Base-by-base conservation (phyloP, 2,113 vertebrate species). In the Lagopus muta region DNA sequence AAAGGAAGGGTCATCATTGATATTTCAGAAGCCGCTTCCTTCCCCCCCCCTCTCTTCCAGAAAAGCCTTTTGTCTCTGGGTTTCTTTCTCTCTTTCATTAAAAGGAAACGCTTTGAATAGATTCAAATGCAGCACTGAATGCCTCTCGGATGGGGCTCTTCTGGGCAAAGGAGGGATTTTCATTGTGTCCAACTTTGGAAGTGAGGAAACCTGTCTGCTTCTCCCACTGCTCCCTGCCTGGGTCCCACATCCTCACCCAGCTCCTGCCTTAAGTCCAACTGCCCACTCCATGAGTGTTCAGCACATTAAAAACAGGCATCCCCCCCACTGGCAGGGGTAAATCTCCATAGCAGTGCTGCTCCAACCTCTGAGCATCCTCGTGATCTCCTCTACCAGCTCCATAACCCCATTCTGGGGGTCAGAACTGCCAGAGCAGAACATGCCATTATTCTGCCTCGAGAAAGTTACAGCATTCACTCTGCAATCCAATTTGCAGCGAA, bases 21-120 rank as follows among this genome's bases (percentile, higher is more conserved):
- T 74, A 86, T 78, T 84, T 91, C 34, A 64, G 82, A 88, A 94
- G 36, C 75, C 6, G 1, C 50, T 91, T 96, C 90, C 80, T 90
- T 82, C 73, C 75, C 75, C 72, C 72, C 30, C 82, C 19, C 62
- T 48, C 67, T 90, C 48, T n/a, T 90, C 54, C 82, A 83, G 82
- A 96, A 86, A 28, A 42, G 86, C 69, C 73, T 88, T 96, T 88
- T 95, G 90, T 93, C 82, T 80, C 79, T 10, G 78, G 13, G 58
- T 88, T 92, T 91, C 25, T 96, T 93, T 82, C 82, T 61, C 93
- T 79, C 75, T 90, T 80, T 36, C 86, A 30, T 80, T 58, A 43
- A 42, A 89, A 86, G 82, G 43, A 86, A 64, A 72, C 52, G 79
- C 15, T 93, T 79, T 87, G 86, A 94, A 91, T 88, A 58, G 82